phyloP scores from a whole-genome alignment of 2,797 vertebrate genomes.

The Scyliorhinus canicula region DNA sequence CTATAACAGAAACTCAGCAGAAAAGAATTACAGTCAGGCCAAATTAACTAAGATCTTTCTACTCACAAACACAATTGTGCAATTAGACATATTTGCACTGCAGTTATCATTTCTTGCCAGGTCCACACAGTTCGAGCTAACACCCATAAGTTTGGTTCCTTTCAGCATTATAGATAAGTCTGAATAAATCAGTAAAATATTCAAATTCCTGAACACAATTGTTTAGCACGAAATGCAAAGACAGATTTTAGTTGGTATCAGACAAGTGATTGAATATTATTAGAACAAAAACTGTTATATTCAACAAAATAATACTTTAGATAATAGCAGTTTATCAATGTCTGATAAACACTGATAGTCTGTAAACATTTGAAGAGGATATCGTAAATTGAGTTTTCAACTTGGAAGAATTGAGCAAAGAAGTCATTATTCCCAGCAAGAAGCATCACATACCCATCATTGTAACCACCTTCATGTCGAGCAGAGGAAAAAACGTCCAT shows the following conservation, averaged over 20 bases:
- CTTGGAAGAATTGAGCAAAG: conserved; percentile 25
- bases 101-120: background rate
- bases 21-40: background rate
- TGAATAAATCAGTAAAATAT: conserved; percentile 8
- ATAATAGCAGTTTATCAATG: background rate
- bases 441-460: conserved; percentile 88
- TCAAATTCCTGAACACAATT: background rate
- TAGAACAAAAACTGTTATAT: background rate
- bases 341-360: background rate
- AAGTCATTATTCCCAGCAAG: conserved; percentile 31
- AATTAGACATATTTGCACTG: background rate
- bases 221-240: background rate
- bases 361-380: background rate
- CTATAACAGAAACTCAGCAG: background rate
- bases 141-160: background rate
- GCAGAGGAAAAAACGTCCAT: conserved; percentile 98
- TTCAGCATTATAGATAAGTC: background rate
- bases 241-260: background rate
- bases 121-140: background rate
- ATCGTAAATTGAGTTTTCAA: conserved; percentile 27
- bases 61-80: background rate
- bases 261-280: background rate
- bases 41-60: background rate
- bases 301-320: background rate
- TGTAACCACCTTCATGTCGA: conserved; percentile 83